Evolutionary conservation across 2,888 invertebrate species (phyloP).

Genomic region (Caenorhabditis sulstoni): DNA sequence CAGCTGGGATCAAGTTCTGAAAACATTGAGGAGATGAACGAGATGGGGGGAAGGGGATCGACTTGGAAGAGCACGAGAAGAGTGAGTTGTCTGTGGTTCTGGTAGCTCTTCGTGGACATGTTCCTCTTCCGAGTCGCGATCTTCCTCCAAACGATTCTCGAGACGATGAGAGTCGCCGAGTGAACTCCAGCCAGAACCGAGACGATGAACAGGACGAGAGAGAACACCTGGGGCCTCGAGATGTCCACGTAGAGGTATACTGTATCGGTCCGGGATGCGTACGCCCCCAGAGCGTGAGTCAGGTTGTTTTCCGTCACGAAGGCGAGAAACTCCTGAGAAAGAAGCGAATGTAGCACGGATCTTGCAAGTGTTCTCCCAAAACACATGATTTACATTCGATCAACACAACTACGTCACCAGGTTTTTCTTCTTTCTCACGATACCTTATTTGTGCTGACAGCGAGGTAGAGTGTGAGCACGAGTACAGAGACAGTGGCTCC

Average conservation of each 20-base stretch:
- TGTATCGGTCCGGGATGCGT: slow-evolving; percentile 14
- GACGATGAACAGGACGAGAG: slow-evolving; percentile 11
- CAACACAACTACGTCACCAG: neutral
- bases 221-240: slow-evolving; percentile 27
- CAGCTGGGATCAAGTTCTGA: slow-evolving; percentile 38
- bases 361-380: neutral
- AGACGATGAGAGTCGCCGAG: slow-evolving; percentile 20
- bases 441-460: slow-evolving; percentile 34
- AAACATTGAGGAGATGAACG: neutral
- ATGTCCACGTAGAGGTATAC: slow-evolving; percentile 43
- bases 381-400: neutral
- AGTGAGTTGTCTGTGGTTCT: slow-evolving; percentile 38
- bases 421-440: too few species aligned
- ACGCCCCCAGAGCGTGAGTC: slow-evolving; percentile 36
- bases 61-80: slow-evolving; percentile 38
- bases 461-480: slow-evolving; percentile 24
- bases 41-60: neutral
- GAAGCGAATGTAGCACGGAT: too few species aligned
- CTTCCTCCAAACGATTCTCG: slow-evolving; percentile 29
- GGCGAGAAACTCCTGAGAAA: slow-evolving; percentile 30
- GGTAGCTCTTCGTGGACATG: slow-evolving; percentile 41
- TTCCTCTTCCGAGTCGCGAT: slow-evolving; percentile 31
- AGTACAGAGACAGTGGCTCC: slow-evolving; percentile 10
- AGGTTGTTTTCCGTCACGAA: slow-evolving; percentile 30
- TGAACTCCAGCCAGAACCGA: slow-evolving; percentile 13